phyloP scores from a whole-genome alignment of 2,888 invertebrate species.

The Auanema freiburgensis region DNA sequence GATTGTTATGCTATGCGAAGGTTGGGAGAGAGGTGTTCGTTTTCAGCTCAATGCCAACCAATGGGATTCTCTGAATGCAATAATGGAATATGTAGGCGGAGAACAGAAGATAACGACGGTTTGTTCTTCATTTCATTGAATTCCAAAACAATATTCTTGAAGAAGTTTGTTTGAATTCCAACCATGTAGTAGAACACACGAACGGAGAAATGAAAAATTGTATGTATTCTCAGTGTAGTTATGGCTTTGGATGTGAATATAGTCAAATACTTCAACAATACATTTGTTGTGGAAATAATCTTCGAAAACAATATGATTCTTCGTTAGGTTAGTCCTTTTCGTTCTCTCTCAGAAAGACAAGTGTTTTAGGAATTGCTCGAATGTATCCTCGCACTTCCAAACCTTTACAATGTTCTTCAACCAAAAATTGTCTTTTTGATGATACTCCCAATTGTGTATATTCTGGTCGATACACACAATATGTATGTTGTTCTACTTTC shows the following conservation, averaged over 20 bases:
- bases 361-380: constrained; percentile 12
- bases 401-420: constrained; percentile 14
- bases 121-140: background rate
- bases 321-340: too few relatives aligned
- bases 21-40: constrained; percentile 16
- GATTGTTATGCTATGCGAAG: constrained; percentile 12
- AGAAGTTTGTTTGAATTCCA: constrained; percentile 16
- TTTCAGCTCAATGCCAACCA: constrained; percentile 18
- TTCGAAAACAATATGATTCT: too few relatives aligned
- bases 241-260: constrained; percentile 22
- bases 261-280: constrained; percentile 14
- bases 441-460: constrained; percentile 20
- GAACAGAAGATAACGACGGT: background rate
- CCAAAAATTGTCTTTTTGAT: constrained; percentile 15
- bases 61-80: constrained; percentile 11
- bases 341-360: background rate
- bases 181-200: constrained; percentile 7
- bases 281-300: constrained; percentile 16
- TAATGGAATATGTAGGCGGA: constrained; percentile 9
- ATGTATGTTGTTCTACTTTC: constrained; percentile 22
- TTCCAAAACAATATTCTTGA: constrained; percentile 6
- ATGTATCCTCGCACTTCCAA: constrained; percentile 16
- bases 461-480: constrained; percentile 16
- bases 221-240: constrained; percentile 18
- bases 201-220: constrained; percentile 14